A percentile compares a stretch with the other conserved stretches of the same genome.
Evolutionary conservation across 2,888 invertebrate genomes (phyloP).

Genomic region (Phragmatobia fuliginosa): DNA sequence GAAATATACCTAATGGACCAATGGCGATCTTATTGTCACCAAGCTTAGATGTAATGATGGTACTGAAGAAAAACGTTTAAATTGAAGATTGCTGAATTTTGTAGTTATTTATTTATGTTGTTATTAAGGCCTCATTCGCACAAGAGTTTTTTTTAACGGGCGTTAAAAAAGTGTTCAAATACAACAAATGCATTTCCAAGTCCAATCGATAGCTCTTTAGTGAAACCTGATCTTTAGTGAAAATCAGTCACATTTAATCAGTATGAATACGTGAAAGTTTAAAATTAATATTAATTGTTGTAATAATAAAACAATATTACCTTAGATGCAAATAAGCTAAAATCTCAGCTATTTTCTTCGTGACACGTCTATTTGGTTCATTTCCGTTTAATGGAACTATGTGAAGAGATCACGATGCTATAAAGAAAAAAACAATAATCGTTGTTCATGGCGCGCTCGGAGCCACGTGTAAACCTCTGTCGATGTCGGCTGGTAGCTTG

Average conservation of each 20-base stretch:
- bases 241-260: no score
- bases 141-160: no score
- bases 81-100: no score
- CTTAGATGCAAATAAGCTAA: constrained; percentile 71
- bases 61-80: neutral
- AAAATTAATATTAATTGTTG: no score
- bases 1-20: neutral
- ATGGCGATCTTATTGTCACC: neutral
- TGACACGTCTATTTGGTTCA: constrained; percentile 62
- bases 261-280: no score
- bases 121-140: no score
- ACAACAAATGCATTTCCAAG: no score
- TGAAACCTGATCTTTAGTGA: no score
- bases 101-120: no score
- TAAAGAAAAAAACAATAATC: constrained; percentile 75
- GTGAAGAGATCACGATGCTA: constrained; percentile 72
- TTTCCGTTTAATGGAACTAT: constrained; percentile 58
- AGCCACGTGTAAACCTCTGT: constrained; percentile 68
- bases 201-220: no score
- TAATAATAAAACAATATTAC: constrained; percentile 59
- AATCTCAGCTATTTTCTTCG: constrained; percentile 57
- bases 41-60: neutral
- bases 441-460: constrained; percentile 65
- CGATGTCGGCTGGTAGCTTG: constrained; percentile 56
- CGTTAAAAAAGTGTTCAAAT: no score